Evolutionary conservation across 1,140 invertebrate genomes (phyloP).

Genomic region (Drosophila ananassae): DNA sequence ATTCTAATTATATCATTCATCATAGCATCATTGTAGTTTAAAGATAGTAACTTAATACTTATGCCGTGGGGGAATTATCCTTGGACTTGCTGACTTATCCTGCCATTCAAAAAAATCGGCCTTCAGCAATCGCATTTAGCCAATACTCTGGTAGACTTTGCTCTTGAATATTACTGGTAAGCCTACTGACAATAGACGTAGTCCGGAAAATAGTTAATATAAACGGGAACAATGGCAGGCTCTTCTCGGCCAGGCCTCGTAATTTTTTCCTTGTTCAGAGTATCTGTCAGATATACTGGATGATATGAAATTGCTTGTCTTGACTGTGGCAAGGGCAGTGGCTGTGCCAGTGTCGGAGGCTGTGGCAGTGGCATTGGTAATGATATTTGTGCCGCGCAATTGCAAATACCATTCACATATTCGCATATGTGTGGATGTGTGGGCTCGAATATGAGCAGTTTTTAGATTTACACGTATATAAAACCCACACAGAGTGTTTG

Average conservation of each 20-base stretch:
- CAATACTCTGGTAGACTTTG: not conserved
- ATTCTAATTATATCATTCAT: too few species aligned
- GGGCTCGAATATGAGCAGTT: conserved; percentile 68
- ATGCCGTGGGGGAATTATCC: not conserved
- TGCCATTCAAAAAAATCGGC: conserved; percentile 4
- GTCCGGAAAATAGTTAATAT: conserved; percentile 67
- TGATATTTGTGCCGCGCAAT: conserved; percentile 71
- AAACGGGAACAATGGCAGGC: conserved; percentile 47
- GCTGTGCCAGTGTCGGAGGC: conserved; percentile 28
- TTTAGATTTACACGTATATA: conserved; percentile 71
- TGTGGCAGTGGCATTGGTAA: conserved; percentile 66
- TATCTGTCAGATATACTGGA: conserved; percentile 15
- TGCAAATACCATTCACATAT: conserved; percentile 53
- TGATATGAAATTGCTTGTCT: conserved; percentile 29
- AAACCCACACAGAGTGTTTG: conserved; percentile 7
- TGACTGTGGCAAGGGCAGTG: conserved; percentile 61
- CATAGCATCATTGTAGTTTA: too few species aligned
- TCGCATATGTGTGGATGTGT: conserved; percentile 14
- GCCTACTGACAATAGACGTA: conserved; percentile 42
- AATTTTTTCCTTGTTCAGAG: conserved; percentile 28
- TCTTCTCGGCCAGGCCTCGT: conserved; percentile 14
- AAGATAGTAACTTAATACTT: not conserved
- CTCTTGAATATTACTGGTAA: conserved; percentile 40
- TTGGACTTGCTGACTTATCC: conserved; percentile 1
- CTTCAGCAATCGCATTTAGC: conserved; percentile 1